phyloP scores from a whole-genome alignment of 2,113 vertebrate genomes.

The Seriola aureovittata region DNA sequence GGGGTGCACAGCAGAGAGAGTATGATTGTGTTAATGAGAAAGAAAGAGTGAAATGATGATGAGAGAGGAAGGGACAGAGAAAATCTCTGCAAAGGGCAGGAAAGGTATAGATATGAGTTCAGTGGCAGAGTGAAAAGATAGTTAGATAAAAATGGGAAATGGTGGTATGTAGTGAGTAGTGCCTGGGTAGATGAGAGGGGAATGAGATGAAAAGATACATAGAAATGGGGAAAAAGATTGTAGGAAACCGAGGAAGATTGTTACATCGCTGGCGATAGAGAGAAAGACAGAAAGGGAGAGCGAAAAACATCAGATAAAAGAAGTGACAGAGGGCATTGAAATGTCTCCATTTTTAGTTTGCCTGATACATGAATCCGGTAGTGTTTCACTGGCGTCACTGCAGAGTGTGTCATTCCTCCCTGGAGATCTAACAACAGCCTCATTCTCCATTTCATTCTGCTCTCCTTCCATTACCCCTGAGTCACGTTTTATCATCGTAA shows the following conservation, averaged over 20 bases:
- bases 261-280: conserved; percentile 29
- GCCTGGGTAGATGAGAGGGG: conserved; percentile 43
- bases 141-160: conserved; percentile 40
- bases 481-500: conserved; percentile 34
- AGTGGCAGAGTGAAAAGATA: conserved; percentile 43
- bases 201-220: conserved; percentile 54
- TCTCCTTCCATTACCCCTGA: conserved; percentile 28
- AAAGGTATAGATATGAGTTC: conserved; percentile 25
- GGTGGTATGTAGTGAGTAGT: conserved; percentile 25
- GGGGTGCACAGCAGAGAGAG: conserved; percentile 33
- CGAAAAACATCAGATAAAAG: conserved; percentile 32
- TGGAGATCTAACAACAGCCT: conserved; percentile 30
- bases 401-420: conserved; percentile 15
- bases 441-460: conserved; percentile 23
- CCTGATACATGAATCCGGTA: conserved; percentile 18
- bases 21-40: conserved; percentile 51
- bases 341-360: conserved; percentile 48
- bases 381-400: conserved; percentile 18
- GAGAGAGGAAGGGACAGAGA: conserved; percentile 22
- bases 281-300: conserved; percentile 11
- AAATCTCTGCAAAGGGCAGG: neutral
- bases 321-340: conserved; percentile 40
- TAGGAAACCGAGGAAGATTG: conserved; percentile 9
- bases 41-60: conserved; percentile 42
- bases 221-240: conserved; percentile 27